phyloP scores from a whole-genome alignment of 2,113 vertebrate genomes.

The Myrmophylax atrothorax region DNA sequence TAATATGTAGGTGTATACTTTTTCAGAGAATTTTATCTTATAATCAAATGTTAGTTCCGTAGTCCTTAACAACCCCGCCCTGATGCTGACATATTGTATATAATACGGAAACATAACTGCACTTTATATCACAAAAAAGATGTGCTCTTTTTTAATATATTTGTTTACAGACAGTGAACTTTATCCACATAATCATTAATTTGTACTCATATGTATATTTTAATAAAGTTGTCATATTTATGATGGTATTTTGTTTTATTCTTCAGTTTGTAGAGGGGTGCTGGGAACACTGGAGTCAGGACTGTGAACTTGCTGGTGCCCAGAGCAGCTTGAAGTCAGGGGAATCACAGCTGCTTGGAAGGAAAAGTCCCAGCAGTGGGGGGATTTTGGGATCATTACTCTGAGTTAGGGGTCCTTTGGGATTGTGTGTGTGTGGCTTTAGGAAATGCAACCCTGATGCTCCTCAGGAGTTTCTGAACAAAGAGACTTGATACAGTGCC shows the following conservation, averaged over 20 bases:
- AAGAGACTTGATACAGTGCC: not conserved
- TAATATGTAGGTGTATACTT: conserved; percentile 59
- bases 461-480: not conserved
- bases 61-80: not conserved
- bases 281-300: not conserved
- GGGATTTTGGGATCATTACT: not conserved
- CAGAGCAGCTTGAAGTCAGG: not conserved
- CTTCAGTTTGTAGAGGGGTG: not conserved
- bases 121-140: conserved; percentile 66
- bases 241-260: conserved; percentile 39
- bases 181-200: conserved; percentile 58
- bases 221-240: conserved; percentile 83
- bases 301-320: not conserved
- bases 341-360: not conserved
- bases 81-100: conserved; percentile 48
- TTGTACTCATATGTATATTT: conserved; percentile 68
- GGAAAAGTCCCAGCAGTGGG: not conserved
- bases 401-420: not conserved
- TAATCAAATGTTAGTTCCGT: conserved; percentile 3
- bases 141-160: conserved; percentile 55
- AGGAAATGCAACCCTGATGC: not conserved
- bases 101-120: conserved; percentile 70
- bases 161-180: conserved; percentile 71
- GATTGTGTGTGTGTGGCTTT: not conserved
- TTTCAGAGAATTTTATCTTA: conserved; percentile 45